Percentiles rank a stretch among this genome's conserved stretches.
phyloP scores from a whole-genome alignment of 2,797 vertebrate genomes.

The Phylloscopus collybita region DNA sequence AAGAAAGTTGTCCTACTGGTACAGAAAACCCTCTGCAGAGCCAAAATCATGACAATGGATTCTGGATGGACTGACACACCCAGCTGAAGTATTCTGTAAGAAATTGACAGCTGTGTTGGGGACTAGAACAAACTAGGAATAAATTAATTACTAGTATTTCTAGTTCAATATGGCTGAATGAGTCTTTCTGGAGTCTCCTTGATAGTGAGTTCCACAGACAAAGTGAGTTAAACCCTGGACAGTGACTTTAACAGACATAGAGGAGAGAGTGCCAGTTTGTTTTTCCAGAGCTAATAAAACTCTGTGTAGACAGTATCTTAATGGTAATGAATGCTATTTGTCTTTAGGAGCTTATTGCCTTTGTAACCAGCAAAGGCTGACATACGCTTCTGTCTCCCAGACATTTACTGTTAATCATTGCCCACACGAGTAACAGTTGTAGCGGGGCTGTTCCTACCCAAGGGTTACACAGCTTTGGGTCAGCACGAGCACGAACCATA shows the following conservation, averaged over 20 bases:
- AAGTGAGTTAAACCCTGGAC: neutral
- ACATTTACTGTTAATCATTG: neutral
- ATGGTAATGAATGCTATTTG: neutral
- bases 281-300: neutral
- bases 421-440: neutral
- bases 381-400: neutral
- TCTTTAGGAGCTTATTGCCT: neutral
- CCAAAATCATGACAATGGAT: neutral
- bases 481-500: neutral
- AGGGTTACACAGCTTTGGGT: neutral
- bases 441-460: accelerated
- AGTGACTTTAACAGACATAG: neutral
- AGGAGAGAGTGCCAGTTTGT: neutral
- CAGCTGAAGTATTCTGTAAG: neutral
- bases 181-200: neutral
- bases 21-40: neutral
- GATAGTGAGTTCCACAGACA: neutral
- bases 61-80: neutral
- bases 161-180: neutral
- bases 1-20: neutral
- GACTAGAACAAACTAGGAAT: neutral
- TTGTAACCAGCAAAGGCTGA: neutral
- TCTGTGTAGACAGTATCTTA: neutral
- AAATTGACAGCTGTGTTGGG: neutral
- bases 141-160: neutral